These are phyloP conservation scores for Megaleporinus macrocephalus DNA, from an alignment of 2,113 vertebrate species.

Conservation along the genomic window DNA sequence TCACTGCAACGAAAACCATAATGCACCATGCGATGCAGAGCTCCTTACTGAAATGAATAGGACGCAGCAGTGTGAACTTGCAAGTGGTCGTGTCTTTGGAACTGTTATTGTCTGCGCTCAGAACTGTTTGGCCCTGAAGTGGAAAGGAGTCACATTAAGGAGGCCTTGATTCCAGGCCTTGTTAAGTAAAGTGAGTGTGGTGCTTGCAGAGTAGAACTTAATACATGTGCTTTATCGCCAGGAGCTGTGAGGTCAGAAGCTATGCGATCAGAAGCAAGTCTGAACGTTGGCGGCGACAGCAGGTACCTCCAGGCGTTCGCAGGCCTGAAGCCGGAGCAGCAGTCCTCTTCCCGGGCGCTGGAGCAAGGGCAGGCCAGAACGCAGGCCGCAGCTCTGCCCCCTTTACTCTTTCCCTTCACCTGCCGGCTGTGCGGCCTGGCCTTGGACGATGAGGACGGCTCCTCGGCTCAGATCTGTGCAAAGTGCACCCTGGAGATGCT, in stretches of 20 bases:
- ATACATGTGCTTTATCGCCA: slow-evolving; percentile 2
- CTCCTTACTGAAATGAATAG: too few relatives aligned
- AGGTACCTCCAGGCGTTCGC: slow-evolving; percentile 79
- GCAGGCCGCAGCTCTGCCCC: slow-evolving; percentile 72
- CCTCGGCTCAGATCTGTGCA: slow-evolving; percentile 85
- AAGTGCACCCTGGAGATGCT: slow-evolving; percentile 87
- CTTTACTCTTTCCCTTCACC: slow-evolving; percentile 89
- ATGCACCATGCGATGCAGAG: too few relatives aligned
- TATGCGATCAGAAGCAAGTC: slow-evolving; percentile 68
- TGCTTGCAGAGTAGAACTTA: background rate
- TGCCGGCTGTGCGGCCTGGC: slow-evolving; percentile 90
- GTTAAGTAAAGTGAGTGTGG: background rate
- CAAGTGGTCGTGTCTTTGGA: too few relatives aligned
- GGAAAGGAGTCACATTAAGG: too few relatives aligned
- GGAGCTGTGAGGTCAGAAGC: slow-evolving; percentile 66
- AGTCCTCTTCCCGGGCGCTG: slow-evolving; percentile 53
- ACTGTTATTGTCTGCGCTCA: too few relatives aligned
- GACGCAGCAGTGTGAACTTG: too few relatives aligned
- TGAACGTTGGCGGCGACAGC: slow-evolving; percentile 69
- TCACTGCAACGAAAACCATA: too few relatives aligned
- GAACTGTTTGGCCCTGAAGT: too few relatives aligned
- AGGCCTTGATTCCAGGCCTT: background rate
- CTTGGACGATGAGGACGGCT: slow-evolving; percentile 89
- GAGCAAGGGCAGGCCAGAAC: slow-evolving; percentile 33
- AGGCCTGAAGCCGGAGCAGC: slow-evolving; percentile 70